A percentile compares a stretch with the other conserved stretches of the same genome.
phyloP scores from a whole-genome alignment of 2,113 vertebrate genomes.

The Cyanoliseus patagonus region DNA sequence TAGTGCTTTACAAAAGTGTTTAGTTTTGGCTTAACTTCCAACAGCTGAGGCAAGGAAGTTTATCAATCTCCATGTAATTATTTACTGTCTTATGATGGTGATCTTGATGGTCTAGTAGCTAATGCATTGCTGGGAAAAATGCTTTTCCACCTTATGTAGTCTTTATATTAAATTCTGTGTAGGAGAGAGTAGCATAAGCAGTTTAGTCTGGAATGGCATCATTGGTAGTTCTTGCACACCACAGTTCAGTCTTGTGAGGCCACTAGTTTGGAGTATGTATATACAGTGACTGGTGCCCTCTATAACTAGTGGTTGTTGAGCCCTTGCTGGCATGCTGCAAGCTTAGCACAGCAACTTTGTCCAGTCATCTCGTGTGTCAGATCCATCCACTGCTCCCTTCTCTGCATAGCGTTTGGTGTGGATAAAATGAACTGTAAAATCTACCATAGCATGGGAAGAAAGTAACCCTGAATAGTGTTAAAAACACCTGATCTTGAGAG shows the following conservation, averaged over 20 bases:
- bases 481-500: background rate
- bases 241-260: background rate
- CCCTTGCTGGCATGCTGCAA: background rate
- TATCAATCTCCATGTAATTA: conserved; percentile 55
- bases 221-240: background rate
- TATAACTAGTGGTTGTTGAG: background rate
- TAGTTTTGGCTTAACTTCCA: conserved; percentile 48
- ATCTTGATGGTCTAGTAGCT: conserved; percentile 14
- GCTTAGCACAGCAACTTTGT: background rate
- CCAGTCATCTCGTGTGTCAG: background rate
- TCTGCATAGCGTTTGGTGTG: background rate
- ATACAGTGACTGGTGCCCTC: background rate
- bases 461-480: background rate
- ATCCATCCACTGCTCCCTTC: background rate
- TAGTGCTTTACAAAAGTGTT: conserved; percentile 31
- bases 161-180: background rate
- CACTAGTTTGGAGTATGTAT: fast-evolving
- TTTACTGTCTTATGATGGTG: conserved; percentile 19
- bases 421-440: background rate
- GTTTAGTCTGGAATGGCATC: background rate
- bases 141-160: background rate
- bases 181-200: background rate
- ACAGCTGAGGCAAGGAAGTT: conserved; percentile 53
- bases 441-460: background rate
- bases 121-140: background rate